A percentile compares a stretch with the other conserved stretches of the same genome.
Evolutionary conservation across 2,113 vertebrate species (phyloP).

Genomic region (Strix uralensis): DNA sequence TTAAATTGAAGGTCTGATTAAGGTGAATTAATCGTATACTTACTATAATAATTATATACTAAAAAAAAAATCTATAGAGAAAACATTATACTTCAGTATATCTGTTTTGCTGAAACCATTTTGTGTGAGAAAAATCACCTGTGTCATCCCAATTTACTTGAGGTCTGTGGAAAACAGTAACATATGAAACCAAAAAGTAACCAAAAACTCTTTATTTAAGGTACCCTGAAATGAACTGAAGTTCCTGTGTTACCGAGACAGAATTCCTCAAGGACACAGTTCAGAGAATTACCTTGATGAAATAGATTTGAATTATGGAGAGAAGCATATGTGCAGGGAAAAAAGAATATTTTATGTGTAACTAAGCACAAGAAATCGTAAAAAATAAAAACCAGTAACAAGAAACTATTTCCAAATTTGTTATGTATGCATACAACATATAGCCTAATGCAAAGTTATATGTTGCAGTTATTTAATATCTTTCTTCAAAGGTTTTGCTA

Average conservation of each 20-base stretch:
- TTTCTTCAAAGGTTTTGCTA: conserved; percentile 75
- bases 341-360: conserved; percentile 63
- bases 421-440: conserved; percentile 30
- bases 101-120: background rate
- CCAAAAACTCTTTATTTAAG: background rate
- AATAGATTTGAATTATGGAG: conserved; percentile 70
- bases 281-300: conserved; percentile 69
- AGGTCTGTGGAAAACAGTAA: background rate
- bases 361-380: conserved; percentile 63
- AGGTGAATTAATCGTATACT: background rate
- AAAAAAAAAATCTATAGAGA: background rate
- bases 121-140: background rate
- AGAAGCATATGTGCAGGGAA: background rate
- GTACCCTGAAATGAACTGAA: background rate
- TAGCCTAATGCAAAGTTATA: conserved; percentile 51
- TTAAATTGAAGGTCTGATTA: background rate
- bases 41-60: background rate
- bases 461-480: conserved; percentile 48
- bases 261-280: conserved; percentile 55
- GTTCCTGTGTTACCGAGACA: background rate
- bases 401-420: conserved; percentile 13
- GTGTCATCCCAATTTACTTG: background rate
- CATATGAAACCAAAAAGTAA: background rate
- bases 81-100: background rate
- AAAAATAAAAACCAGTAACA: conserved; percentile 58